Conservation (phyloP, 2,113 vertebrate species). For the Planiliza haematocheilus region DNA sequence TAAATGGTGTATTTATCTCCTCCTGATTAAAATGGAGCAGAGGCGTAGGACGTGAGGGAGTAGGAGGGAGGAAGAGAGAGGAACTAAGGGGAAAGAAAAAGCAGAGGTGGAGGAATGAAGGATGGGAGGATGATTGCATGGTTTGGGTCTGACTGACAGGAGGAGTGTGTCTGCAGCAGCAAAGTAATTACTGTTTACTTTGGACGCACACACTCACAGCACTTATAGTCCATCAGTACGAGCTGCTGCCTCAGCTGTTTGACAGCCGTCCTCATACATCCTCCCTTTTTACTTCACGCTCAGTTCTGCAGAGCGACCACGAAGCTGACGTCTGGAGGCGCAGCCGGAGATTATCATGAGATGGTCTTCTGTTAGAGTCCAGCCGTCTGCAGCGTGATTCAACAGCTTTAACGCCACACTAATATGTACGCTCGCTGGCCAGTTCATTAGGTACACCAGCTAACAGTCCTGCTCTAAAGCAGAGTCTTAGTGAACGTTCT, state of each 20-base stretch:
- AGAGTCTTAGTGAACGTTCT: too few species aligned
- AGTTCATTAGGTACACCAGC: too few species aligned
- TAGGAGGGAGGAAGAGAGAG: slow-evolving; percentile 3
- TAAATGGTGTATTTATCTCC: slow-evolving; percentile 8
- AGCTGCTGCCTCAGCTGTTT: slow-evolving; percentile 66
- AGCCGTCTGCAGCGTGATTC: too few species aligned
- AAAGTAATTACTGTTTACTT: slow-evolving; percentile 78
- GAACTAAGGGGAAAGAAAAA: neutral
- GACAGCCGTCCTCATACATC: too few species aligned
- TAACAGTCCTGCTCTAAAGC: too few species aligned
- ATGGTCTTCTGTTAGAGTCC: too few species aligned
- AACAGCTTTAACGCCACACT: too few species aligned
- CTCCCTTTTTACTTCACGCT: too few species aligned
- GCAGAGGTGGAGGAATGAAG: slow-evolving; percentile 43
- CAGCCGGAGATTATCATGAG: too few species aligned
- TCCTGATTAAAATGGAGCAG: slow-evolving; percentile 7
- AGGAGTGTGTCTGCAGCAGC: slow-evolving; percentile 67
- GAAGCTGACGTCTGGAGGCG: too few species aligned
- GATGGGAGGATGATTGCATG: slow-evolving; percentile 64
- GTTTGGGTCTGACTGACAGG: slow-evolving; percentile 59
- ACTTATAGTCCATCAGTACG: slow-evolving; percentile 15
- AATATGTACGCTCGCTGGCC: too few species aligned
- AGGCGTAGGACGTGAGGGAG: neutral
- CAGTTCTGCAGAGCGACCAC: too few species aligned
- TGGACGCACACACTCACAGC: slow-evolving; percentile 48